phyloP scores from a whole-genome alignment of 2,888 invertebrate genomes.

The Agrochola lota region DNA sequence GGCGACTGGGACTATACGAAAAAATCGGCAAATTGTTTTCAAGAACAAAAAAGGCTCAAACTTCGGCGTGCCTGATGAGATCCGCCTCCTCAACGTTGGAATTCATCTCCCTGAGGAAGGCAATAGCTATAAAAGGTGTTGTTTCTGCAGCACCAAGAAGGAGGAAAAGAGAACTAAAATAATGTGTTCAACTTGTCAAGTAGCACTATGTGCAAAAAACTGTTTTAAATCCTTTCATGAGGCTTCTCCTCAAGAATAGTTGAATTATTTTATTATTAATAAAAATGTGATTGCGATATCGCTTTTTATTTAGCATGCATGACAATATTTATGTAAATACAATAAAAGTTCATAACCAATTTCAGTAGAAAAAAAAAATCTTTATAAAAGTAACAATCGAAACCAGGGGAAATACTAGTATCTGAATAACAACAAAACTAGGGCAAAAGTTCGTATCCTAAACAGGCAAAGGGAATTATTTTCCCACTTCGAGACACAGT shows the following conservation, averaged over 20 bases:
- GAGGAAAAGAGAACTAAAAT: slow-evolving; percentile 19
- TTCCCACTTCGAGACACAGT: slow-evolving; percentile 40
- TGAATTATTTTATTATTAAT: background rate
- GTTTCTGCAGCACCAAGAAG: background rate
- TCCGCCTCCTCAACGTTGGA: slow-evolving; percentile 2
- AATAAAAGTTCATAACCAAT: background rate
- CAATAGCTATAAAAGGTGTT: slow-evolving; percentile 16
- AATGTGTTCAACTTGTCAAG: slow-evolving; percentile 11
- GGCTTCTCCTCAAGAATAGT: slow-evolving; percentile 11
- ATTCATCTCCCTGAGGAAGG: slow-evolving; percentile 1
- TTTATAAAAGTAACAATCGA: slow-evolving; percentile 2
- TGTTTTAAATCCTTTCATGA: slow-evolving; percentile 24
- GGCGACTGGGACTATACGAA: too few relatives aligned
- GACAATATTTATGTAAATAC: slow-evolving; percentile 15
- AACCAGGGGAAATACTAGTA: slow-evolving; percentile 15
- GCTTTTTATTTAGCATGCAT: slow-evolving; percentile 4
- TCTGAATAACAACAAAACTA: slow-evolving; percentile 21
- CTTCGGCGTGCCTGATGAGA: slow-evolving; percentile 16
- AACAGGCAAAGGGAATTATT: slow-evolving; percentile 37
- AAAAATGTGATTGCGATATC: background rate
- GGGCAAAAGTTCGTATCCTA: background rate
- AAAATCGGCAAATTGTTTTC: too few relatives aligned
- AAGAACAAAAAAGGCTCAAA: background rate
- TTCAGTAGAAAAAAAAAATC: background rate
- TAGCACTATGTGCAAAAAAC: slow-evolving; percentile 21